These are phyloP conservation scores for Dinomys branickii DNA, from an alignment of 2,113 vertebrate genomes.

Conservation along the genomic window DNA sequence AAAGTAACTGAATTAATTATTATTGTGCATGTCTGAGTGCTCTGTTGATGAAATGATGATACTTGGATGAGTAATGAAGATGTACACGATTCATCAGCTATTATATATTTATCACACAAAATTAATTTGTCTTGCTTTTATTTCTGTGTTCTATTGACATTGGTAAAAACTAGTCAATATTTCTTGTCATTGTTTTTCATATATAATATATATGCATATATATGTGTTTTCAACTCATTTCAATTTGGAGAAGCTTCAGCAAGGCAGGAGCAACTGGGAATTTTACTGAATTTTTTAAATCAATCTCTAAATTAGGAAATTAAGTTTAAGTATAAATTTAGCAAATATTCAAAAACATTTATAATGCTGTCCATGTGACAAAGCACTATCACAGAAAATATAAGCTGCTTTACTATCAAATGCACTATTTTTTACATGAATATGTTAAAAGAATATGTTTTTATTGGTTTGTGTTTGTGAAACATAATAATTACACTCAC, in stretches of 20 bases:
- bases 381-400: conserved; percentile 37
- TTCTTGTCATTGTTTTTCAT: conserved; percentile 1
- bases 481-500: background rate
- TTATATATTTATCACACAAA: conserved; percentile 61
- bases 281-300: conserved; percentile 37
- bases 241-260: conserved; percentile 34
- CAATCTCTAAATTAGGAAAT: conserved; percentile 4
- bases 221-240: conserved; percentile 18
- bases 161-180: conserved; percentile 32
- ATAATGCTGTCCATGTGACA: background rate
- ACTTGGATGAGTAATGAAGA: conserved; percentile 50
- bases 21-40: conserved; percentile 18
- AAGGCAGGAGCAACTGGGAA: conserved; percentile 17
- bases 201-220: background rate
- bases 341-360: conserved; percentile 35
- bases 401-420: conserved; percentile 29
- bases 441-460: conserved; percentile 18
- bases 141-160: conserved; percentile 27
- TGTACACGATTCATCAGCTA: conserved; percentile 62
- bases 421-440: background rate
- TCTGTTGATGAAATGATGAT: conserved; percentile 46
- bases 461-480: background rate
- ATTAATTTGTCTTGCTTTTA: conserved; percentile 61
- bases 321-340: conserved; percentile 9
- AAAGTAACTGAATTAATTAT: conserved; percentile 62